Evolutionary conservation across 2,888 invertebrate genomes (phyloP).

Genomic region (Sisyra terminalis): DNA sequence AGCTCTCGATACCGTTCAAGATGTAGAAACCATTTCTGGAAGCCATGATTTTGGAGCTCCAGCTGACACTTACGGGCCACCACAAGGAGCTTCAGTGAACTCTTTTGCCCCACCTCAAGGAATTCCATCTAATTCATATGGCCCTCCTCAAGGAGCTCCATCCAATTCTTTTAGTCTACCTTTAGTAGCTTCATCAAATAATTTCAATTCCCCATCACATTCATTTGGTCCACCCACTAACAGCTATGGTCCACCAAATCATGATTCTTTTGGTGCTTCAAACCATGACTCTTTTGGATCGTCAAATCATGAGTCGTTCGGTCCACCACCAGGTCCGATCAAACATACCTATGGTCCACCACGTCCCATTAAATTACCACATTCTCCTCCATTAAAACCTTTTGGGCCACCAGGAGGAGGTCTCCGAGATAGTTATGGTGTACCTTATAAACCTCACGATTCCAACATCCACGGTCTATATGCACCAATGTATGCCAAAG

Average conservation of each 20-base stretch:
- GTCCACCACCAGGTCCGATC: slow-evolving; percentile 10
- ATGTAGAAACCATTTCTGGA: too few species aligned
- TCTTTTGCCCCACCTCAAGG: slow-evolving; percentile 13
- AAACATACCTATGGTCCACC: slow-evolving; percentile 11
- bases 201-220: neutral
- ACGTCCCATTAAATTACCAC: neutral
- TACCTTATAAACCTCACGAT: too few species aligned
- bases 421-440: too few species aligned
- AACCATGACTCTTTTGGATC: slow-evolving; percentile 15
- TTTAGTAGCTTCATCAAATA: neutral
- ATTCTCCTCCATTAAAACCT: too few species aligned
- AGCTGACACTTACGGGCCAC: slow-evolving; percentile 12
- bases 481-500: neutral
- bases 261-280: slow-evolving; percentile 16
- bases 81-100: slow-evolving; percentile 5
- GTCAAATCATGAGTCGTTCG: slow-evolving; percentile 9
- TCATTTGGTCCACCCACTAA: slow-evolving; percentile 8
- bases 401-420: too few species aligned
- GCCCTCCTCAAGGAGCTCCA: slow-evolving; percentile 9
- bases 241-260: slow-evolving; percentile 17
- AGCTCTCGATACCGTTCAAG: too few species aligned
- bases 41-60: slow-evolving; percentile 8
- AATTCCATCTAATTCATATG: slow-evolving; percentile 5
- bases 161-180: slow-evolving; percentile 6
- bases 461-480: too few species aligned